Evolutionary conservation across 2,888 invertebrate species (phyloP).

Genomic region (Leptarthrus brevirostris): DNA sequence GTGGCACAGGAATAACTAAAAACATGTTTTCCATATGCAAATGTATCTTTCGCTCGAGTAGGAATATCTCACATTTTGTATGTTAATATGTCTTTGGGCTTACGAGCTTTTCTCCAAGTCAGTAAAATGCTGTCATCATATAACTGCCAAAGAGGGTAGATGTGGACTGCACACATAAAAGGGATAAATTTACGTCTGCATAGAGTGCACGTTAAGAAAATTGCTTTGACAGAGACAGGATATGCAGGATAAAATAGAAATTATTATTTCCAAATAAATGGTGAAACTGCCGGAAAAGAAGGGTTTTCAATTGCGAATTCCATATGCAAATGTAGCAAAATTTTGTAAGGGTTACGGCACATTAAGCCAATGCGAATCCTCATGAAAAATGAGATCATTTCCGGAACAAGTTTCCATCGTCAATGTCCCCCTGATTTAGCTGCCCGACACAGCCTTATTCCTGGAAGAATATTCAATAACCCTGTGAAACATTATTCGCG

Average conservation of each 20-base stretch:
- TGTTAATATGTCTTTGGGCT: conserved; percentile 40
- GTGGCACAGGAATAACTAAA: conserved; percentile 38
- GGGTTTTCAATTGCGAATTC: conserved; percentile 16
- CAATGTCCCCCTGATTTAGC: no score
- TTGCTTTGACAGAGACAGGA: conserved; percentile 29
- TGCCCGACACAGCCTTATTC: neutral
- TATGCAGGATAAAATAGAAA: conserved; percentile 34
- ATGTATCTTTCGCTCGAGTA: conserved; percentile 7
- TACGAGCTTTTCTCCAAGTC: conserved; percentile 24
- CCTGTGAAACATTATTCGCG: conserved; percentile 16
- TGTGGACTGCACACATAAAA: conserved; percentile 30
- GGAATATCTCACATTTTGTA: conserved; percentile 33
- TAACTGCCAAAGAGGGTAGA: conserved; percentile 2
- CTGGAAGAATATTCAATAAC: conserved; percentile 17
- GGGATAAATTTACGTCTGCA: neutral
- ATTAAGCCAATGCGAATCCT: conserved; percentile 15
- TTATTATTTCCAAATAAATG: conserved; percentile 15
- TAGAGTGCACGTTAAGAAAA: conserved; percentile 39
- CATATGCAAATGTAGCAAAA: neutral
- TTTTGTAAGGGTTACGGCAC: conserved; percentile 21
- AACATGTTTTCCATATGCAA: conserved; percentile 40
- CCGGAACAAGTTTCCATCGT: neutral
- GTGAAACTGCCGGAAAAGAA: neutral
- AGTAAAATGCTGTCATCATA: conserved; percentile 13
- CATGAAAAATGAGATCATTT: conserved; percentile 36